Percentiles rank a stretch among this genome's conserved stretches.
phyloP scores from a whole-genome alignment of 2,113 vertebrate species.

The Myxocyprinus asiaticus region DNA sequence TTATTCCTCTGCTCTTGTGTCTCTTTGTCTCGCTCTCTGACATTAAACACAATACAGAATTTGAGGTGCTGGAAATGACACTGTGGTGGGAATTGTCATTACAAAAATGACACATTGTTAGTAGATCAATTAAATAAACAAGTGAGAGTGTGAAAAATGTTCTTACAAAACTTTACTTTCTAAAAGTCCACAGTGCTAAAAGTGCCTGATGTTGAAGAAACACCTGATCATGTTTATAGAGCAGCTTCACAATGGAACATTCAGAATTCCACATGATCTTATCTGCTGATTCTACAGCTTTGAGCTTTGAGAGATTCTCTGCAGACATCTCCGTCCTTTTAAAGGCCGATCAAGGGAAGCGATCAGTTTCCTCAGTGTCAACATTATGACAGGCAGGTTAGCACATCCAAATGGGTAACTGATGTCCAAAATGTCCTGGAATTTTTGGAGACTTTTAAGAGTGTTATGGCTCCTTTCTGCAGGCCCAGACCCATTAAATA shows the following conservation, averaged over 20 bases:
- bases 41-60: too few species aligned
- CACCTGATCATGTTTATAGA: conserved; percentile 62
- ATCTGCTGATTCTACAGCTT: conserved; percentile 38
- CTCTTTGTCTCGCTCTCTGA: too few species aligned
- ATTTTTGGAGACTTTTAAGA: conserved; percentile 12
- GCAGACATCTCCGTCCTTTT: conserved; percentile 44
- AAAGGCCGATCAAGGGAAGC: conserved; percentile 55
- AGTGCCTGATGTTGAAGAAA: background rate
- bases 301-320: background rate
- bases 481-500: conserved; percentile 36
- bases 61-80: too few species aligned
- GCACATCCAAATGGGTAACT: conserved; percentile 14
- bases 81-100: too few species aligned
- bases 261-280: conserved; percentile 62
- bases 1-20: too few species aligned
- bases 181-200: too few species aligned
- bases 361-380: conserved; percentile 66
- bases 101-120: too few species aligned
- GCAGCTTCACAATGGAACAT: conserved; percentile 31
- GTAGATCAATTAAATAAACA: too few species aligned
- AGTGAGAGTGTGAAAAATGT: too few species aligned
- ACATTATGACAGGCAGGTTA: conserved; percentile 65
- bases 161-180: too few species aligned
- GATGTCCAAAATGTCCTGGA: background rate
- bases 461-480: background rate